These are phyloP conservation scores for Adelges cooleyi DNA, from an alignment of 1,140 invertebrate genomes.

Conservation along the genomic window DNA sequence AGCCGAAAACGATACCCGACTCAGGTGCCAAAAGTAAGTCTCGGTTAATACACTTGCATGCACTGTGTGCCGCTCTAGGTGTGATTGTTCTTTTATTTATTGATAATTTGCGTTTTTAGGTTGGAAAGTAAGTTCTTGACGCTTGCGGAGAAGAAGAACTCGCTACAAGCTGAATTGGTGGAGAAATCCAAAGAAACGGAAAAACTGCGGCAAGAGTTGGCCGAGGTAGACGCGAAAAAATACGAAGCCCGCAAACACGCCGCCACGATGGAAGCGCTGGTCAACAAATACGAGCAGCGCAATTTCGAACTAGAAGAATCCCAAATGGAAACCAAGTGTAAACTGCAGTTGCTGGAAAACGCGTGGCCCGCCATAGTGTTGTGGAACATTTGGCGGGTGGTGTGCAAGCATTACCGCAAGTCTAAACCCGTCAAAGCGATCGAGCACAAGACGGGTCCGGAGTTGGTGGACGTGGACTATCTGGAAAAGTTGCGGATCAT, in stretches of 20 bases:
- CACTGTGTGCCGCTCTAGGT: too few relatives aligned
- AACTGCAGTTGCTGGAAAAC: conserved; percentile 49
- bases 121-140: conserved; percentile 34
- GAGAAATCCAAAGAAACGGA: conserved; percentile 30
- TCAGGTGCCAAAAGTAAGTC: conserved; percentile 40
- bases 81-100: too few relatives aligned
- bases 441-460: neutral
- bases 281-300: conserved; percentile 44
- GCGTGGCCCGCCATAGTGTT: conserved; percentile 52
- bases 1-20: conserved; percentile 41
- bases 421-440: neutral
- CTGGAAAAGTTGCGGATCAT: conserved; percentile 2
- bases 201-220: conserved; percentile 28
- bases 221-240: conserved; percentile 33
- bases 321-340: conserved; percentile 46
- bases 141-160: conserved; percentile 34
- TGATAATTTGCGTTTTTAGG: conserved; percentile 31
- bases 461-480: neutral
- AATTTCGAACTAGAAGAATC: conserved; percentile 45
- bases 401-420: conserved; percentile 27
- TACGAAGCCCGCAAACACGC: conserved; percentile 32
- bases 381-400: conserved; percentile 44
- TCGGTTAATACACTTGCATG: neutral
- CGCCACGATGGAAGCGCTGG: conserved; percentile 31
- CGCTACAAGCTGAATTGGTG: conserved; percentile 33